phyloP scores from a whole-genome alignment of 2,888 invertebrate species.

The Seira musarum region DNA sequence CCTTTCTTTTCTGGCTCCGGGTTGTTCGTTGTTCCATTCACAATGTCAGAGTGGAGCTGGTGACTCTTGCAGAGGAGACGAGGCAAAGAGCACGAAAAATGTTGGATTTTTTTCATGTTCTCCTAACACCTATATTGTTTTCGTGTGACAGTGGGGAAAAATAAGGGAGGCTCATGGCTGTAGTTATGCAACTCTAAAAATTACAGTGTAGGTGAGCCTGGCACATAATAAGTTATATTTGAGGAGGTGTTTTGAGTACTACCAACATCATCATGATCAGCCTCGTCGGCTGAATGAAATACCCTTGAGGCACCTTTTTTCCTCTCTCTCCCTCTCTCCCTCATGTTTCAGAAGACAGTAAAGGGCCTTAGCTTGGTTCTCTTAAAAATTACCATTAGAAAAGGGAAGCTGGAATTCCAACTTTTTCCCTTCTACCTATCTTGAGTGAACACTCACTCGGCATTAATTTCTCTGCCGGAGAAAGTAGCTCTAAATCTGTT shows the following conservation, averaged over 20 bases:
- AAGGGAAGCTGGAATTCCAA: too few relatives aligned
- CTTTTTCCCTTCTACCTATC: slow-evolving; percentile 15
- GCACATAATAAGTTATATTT: too few relatives aligned
- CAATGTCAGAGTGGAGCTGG: slow-evolving; percentile 28
- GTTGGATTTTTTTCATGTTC: neutral
- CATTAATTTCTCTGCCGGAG: slow-evolving; percentile 10
- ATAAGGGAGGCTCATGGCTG: neutral
- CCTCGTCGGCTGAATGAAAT: slow-evolving; percentile 26
- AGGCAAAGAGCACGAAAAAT: too few relatives aligned
- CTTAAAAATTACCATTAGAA: too few relatives aligned
- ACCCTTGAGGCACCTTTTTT: slow-evolving; percentile 43
- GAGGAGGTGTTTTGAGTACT: too few relatives aligned
- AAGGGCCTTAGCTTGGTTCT: too few relatives aligned
- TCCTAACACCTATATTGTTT: neutral
- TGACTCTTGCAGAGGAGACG: neutral
- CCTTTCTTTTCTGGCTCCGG: slow-evolving; percentile 26
- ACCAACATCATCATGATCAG: neutral
- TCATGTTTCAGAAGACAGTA: too few relatives aligned
- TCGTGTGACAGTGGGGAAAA: neutral
- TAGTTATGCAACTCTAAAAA: too few relatives aligned
- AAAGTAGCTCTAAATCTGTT: neutral
- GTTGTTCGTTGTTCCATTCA: too few relatives aligned
- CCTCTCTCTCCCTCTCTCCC: slow-evolving; percentile 5
- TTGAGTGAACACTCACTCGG: slow-evolving; percentile 3
- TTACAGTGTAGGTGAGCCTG: too few relatives aligned